Base-by-base conservation (phyloP, 2,797 vertebrate genomes). In the Selene dorsalis region DNA sequence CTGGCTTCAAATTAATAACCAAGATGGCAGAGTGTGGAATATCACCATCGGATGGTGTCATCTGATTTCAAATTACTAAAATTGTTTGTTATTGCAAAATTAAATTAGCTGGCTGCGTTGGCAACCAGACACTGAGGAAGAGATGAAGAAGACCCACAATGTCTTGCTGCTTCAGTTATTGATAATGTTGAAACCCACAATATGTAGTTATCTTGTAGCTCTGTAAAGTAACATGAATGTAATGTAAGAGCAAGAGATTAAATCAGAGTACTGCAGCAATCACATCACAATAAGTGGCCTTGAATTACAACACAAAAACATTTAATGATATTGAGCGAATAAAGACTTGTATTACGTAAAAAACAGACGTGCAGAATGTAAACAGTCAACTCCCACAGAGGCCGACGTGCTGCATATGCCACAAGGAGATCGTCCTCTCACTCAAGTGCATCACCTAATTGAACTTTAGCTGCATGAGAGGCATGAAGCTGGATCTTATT, bases 401-500 rank as follows among this genome's bases (percentile, higher is more conserved):
- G 35, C 64, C 47, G 56, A 13, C 52, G 14, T 17, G 66, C 50
- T 24, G 64, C 45, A 43, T 63, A 35, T 28, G 57, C 64, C 68
- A 73, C 58, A 22, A 77, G 65, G 71, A 66, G 47, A 57, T 56
- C 22, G 1, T 73, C 73, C 70, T 77, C 66, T 77, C 73, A 50
- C 77, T 85, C 1, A 0, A 86, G 77, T 73, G 79, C 75, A 74
- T 66, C 73, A 84, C 77, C 80, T 83, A 80, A 84, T 84, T 87
- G 79, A 86, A 89, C 87, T 83, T 84, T 75, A 59, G 71, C 75
- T 80, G 60, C 77, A 69, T 28, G 63, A 87, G 71, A 78, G 58
- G 80, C 89, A 73, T 67, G 38, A 69, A 76, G 74, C 86, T 75
- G 83, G 65, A 82, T 85, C 85, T 85, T 78, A 87, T 88, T 83